Evolutionary conservation across 2,113 vertebrate genomes (phyloP).

Genomic region (Takifugu bimaculatus): DNA sequence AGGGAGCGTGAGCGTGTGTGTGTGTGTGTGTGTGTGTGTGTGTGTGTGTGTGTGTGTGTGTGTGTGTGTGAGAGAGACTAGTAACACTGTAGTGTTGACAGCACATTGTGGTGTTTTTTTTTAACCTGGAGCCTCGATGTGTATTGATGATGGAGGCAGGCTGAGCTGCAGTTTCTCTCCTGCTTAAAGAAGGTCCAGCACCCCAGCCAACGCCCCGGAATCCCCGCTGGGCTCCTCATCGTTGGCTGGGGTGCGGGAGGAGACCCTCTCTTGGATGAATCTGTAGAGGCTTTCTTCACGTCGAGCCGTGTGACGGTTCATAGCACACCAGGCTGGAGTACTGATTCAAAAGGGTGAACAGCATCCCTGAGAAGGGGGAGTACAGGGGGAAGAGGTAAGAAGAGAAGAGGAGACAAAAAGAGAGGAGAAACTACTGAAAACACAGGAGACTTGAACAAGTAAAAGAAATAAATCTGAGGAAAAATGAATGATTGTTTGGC

Average conservation of each 20-base stretch:
- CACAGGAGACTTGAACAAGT: constrained; percentile 18
- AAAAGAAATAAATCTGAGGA: constrained; percentile 4
- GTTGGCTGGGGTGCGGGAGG: constrained; percentile 51
- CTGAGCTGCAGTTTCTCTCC: constrained; percentile 8
- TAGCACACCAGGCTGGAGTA: constrained; percentile 86
- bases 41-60: constrained; percentile 15
- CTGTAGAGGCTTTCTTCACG: constrained; percentile 85
- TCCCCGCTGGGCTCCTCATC: constrained; percentile 42
- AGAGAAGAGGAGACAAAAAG: constrained; percentile 2
- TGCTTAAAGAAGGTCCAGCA: constrained; percentile 43
- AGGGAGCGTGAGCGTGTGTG: constrained; percentile 27
- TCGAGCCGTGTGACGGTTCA: constrained; percentile 78
- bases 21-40: constrained; percentile 5
- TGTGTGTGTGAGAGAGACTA: constrained; percentile 22
- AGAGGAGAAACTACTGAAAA: constrained; percentile 16
- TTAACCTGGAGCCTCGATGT: constrained; percentile 34
- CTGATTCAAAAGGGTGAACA: constrained; percentile 83
- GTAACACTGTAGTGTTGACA: constrained; percentile 33
- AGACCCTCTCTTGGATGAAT: constrained; percentile 80
- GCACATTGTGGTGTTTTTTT: constrained; percentile 16
- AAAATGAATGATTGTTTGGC: constrained; percentile 22
- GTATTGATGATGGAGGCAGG: constrained; percentile 6
- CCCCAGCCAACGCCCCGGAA: constrained; percentile 39
- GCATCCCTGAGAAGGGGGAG: constrained; percentile 71
- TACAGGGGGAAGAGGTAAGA: constrained; percentile 1